A percentile compares a stretch with the other conserved stretches of the same genome.
These are phyloP conservation scores for Hippocampus comes DNA, from an alignment of 2,113 vertebrate genomes.

Conservation along the genomic window DNA sequence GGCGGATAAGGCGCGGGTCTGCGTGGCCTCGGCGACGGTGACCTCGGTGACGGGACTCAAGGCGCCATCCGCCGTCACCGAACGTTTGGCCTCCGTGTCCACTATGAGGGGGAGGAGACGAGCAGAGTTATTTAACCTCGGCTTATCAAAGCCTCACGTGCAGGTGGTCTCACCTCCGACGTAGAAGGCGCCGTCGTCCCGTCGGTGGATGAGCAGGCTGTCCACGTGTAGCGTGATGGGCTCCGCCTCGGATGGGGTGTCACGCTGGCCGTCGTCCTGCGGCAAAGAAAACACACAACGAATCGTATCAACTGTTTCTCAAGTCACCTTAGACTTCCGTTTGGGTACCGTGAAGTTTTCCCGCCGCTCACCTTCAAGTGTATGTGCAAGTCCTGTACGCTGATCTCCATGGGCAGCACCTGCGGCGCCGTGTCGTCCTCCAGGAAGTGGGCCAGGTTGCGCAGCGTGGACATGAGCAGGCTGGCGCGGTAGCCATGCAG, in stretches of 20 bases:
- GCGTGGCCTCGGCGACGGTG: conserved; percentile 69
- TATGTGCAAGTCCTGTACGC: conserved; percentile 84
- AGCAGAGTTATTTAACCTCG: neutral
- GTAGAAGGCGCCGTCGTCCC: conserved; percentile 88
- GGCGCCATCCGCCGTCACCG: conserved; percentile 35
- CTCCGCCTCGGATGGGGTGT: conserved; percentile 70
- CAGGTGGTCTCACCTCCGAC: conserved; percentile 79
- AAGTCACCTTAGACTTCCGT: no score
- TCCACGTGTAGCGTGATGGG: conserved; percentile 82
- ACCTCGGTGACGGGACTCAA: conserved; percentile 47
- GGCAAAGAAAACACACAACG: neutral
- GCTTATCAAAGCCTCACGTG: neutral
- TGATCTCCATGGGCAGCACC: conserved; percentile 96
- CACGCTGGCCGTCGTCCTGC: conserved; percentile 85
- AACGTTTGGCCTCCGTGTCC: conserved; percentile 47
- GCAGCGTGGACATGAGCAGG: conserved; percentile 87
- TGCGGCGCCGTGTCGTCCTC: conserved; percentile 86
- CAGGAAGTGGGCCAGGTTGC: conserved; percentile 89
- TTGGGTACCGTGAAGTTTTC: no score
- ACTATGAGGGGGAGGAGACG: conserved; percentile 27
- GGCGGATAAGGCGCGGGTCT: conserved; percentile 68
- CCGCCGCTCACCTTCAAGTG: conserved; percentile 80
- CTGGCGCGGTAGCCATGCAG: conserved; percentile 85
- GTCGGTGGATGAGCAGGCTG: conserved; percentile 83
- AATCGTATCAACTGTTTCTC: no score